Percentiles rank a stretch among this genome's conserved stretches.
Evolutionary conservation across 2,888 invertebrate genomes (phyloP).

Genomic region (Steromphala cineraria): DNA sequence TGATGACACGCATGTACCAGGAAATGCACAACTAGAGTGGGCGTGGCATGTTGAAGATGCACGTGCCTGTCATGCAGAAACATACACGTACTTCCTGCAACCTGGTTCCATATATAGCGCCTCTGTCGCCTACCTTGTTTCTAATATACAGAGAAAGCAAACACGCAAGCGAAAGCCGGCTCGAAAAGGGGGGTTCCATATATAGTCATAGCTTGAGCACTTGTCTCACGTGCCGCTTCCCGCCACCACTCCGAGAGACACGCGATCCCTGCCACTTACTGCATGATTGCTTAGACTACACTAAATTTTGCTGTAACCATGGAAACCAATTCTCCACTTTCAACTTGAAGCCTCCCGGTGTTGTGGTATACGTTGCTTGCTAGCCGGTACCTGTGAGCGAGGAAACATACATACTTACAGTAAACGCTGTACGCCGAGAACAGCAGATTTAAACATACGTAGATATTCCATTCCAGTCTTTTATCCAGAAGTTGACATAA

Average conservation of each 20-base stretch:
- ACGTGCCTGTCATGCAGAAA: not conserved
- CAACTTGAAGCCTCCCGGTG: too few species aligned
- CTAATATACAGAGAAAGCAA: not conserved
- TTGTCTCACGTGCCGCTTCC: not conserved
- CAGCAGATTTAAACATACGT: too few species aligned
- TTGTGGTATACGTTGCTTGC: too few species aligned
- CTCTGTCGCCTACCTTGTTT: not conserved
- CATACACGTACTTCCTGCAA: too few species aligned
- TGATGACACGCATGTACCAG: too few species aligned
- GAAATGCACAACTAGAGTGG: not conserved
- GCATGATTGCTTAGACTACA: not conserved
- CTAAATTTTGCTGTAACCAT: not conserved
- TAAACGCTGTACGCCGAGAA: too few species aligned
- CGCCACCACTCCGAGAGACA: not conserved
- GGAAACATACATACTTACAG: too few species aligned
- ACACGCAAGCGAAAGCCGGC: too few species aligned
- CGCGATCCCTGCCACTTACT: not conserved
- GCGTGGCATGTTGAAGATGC: not conserved
- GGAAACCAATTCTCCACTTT: not conserved
- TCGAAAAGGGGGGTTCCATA: not conserved
- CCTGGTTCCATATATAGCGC: not conserved
- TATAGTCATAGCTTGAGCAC: conserved; percentile 5
- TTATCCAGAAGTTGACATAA: too few species aligned
- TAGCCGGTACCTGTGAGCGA: too few species aligned
- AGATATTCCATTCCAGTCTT: too few species aligned